Base-by-base conservation (phyloP, 1,140 invertebrate species). In the Apis laboriosa region DNA sequence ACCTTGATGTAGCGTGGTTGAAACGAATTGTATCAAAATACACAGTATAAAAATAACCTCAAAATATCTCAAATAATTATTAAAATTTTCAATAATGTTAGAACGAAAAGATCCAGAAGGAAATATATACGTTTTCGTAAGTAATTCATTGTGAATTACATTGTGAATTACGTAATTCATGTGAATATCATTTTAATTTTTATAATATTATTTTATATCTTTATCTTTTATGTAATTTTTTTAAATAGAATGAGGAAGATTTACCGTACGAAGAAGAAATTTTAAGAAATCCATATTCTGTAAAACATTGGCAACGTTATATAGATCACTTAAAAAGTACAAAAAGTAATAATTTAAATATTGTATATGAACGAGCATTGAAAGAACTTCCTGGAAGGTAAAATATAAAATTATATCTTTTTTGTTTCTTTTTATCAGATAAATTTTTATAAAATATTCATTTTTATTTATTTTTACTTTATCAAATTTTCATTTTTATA, bases 191-290 rank as follows among this genome's bases (percentile, higher is more conserved):
- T 21, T 74, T 64, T 17, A 3, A 43, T 63, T 15, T 49, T 7
- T 24, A 3, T 13, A 49, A 55, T 4, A 2, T 34, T 34, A 34
- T 34, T 34, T 34, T 34, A 34, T 4, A 43, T 17, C 61, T 24
- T 60, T 17, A 2, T 15, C 1, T 60, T 19, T 11, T 72, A 49
- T 28, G 43, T 15, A 56, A 8, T 79, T 56, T 85, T 78, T 17
- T 76, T 89, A 94, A 94, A 79, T 92, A 97, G 97, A 97, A 96
- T 90, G 98, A 99, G 93, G 98, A 99, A 92, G 99, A 99, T 95
- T 94, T 99, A 58, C 97, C 98, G 5, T 99, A 99, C 93, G 99
- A 99, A 95, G 99, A 99, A 94, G 99, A 99, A 93, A 99, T 99
- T 90, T 94, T 99, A 43, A 95, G 99, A 85, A 99, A 99, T 95